phyloP scores from a whole-genome alignment of 2,113 vertebrate species.

The Pavo muticus region DNA sequence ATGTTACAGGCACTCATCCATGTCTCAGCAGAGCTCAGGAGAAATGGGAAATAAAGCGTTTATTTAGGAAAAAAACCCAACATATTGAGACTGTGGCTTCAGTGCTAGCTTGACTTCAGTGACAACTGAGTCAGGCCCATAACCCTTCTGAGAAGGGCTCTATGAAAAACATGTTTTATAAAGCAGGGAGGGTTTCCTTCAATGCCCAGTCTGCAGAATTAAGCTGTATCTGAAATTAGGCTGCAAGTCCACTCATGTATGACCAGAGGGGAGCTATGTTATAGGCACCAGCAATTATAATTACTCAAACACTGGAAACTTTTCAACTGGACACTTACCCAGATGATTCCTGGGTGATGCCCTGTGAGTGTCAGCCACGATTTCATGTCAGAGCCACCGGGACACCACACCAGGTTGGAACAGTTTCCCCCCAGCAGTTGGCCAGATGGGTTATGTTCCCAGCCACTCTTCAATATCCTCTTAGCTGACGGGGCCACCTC shows the following conservation, averaged over 20 bases:
- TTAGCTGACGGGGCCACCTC: conserved; percentile 51
- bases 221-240: neutral
- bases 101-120: neutral
- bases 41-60: neutral
- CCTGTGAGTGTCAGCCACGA: neutral
- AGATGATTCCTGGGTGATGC: neutral
- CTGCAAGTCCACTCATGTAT: neutral
- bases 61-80: neutral
- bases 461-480: conserved; percentile 37
- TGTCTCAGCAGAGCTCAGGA: neutral
- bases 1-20: neutral
- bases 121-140: neutral
- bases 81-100: neutral
- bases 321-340: neutral
- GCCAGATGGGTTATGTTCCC: conserved; percentile 9
- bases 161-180: neutral
- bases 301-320: neutral
- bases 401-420: neutral
- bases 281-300: neutral
- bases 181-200: neutral
- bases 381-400: neutral
- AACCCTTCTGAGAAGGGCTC: neutral
- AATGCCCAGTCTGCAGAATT: neutral
- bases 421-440: neutral
- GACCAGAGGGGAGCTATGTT: neutral